Base-by-base conservation (phyloP, 2,888 invertebrate species). In the Leucozona laternaria region DNA sequence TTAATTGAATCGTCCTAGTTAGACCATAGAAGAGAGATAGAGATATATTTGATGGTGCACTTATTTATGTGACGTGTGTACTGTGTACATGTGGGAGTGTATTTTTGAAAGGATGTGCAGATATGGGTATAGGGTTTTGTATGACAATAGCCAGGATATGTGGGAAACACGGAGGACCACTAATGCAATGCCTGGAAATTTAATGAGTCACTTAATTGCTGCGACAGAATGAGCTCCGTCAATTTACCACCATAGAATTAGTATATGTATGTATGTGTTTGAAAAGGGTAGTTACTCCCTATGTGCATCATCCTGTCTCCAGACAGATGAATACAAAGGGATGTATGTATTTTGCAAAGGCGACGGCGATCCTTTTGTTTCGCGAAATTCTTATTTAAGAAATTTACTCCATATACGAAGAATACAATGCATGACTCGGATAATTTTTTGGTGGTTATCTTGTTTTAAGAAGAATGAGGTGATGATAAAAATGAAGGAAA, bases 1-100 rank as follows among this genome's bases (percentile, higher is more conserved):
- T 82, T 86, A 86, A 86, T 86, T 86, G 86, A 86, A 86, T 82
- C 78, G 70, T 82, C 70, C 86, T 75, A 86, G 78, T 82, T 82
- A 75, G 81, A 73, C 28, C 45, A 6, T n/a, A 13, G 31, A 31
- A 37, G 22, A 34, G 40, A 17, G 7, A 31, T 11, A 11, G 28
- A 25, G 13, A 62, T 50, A 37, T 53, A 15, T 11, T 31, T 15
- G 17, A 20, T 17, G 25, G 15, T 50, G 50, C 22, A 15, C 7
- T 50, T 53, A 40, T 62, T 7, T 17, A 13, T 48, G n/a, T 40
- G 68, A 17, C 37, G 17, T 17, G 22, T 37, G 28, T 25, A 7
- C n/a, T 48, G 7, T 48, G 34, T 53, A 10, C 28, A 4, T 40
- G 22, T 53, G 28, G 13, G 31, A 10, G 37, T 37, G 4, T 57